Evolutionary conservation across 2,888 invertebrate genomes (phyloP), one percentile per base, ranked within the genome.

Genomic region (Clepsis dumicolana): DNA sequence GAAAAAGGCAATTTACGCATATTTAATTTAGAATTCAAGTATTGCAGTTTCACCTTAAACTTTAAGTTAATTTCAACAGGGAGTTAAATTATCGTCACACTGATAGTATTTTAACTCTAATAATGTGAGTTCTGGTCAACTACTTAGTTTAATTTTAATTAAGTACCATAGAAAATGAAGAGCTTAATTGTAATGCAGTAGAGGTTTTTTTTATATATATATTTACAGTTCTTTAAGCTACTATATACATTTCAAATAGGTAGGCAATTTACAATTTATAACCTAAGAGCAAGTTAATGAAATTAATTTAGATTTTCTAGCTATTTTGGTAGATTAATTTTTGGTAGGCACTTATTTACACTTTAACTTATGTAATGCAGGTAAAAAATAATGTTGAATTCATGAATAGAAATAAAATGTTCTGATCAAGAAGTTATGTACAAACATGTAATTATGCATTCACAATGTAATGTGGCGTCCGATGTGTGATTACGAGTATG

Each of bases 401-500:
- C 29, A 32, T 62, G 56, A 38, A 24, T 27, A 44, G 3, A 35
- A 27, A 25, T 35, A 35, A 10, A 60, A 60, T 60, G 27, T 50
- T 41, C 41, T 56, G 61, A 44, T 54, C 29, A 32, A 62, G 44
- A 16, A 57, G 44, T 62, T 67, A 67, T 63, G 38, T 63, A 63
- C 62, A 67, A 61, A 66, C 48, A 67, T 38, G 50, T 63, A 65
- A 24, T 29, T 61, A 61, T 44, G 67, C 50, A 63, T 67, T 57
- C 62, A 67, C 62, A 44, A 63, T 62, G 61, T 63, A 53, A 63
- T 68, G 68, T 68, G 21, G 29, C 38, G 41, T 10, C 48, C 35
- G 29, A 67, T 67, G 50, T 57, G 62, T 56, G 44, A 67, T 38
- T 67, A n/a, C n/a, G n/a, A n/a, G n/a, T n/a, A 67, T 67, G 62